A percentile compares a stretch with the other conserved stretches of the same genome.
These are phyloP conservation scores for Gadus macrocephalus DNA, from an alignment of 2,113 vertebrate species.

Conservation along the genomic window DNA sequence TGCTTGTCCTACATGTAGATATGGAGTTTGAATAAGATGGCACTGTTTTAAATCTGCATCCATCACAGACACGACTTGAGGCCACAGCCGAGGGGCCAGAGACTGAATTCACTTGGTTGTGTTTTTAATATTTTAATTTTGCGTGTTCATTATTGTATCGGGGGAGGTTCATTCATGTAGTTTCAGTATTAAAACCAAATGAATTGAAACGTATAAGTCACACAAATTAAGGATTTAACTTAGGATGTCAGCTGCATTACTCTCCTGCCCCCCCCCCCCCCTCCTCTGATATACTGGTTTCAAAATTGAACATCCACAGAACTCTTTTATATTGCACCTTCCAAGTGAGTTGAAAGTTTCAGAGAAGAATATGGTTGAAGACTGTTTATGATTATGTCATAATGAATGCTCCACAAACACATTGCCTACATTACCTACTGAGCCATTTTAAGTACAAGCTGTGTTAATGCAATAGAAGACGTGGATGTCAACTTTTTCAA, in stretches of 20 bases:
- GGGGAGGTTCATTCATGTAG: slow-evolving; percentile 37
- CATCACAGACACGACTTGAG: neutral
- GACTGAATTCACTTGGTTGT: slow-evolving; percentile 6
- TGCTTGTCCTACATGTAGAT: slow-evolving; percentile 26
- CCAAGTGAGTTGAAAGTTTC: neutral
- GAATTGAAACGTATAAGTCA: slow-evolving; percentile 14
- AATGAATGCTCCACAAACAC: too few species aligned
- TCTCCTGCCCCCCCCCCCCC: neutral
- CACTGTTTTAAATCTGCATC: slow-evolving; percentile 16
- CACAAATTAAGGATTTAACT: neutral
- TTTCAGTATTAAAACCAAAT: slow-evolving; percentile 48
- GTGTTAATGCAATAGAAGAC: neutral
- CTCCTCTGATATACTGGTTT: neutral
- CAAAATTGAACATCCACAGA: neutral
- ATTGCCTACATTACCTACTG: too few species aligned
- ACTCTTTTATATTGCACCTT: neutral
- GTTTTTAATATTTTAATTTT: neutral
- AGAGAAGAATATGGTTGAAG: neutral
- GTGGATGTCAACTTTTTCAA: neutral
- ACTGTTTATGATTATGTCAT: too few species aligned
- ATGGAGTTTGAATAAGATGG: slow-evolving; percentile 5
- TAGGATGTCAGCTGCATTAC: neutral
- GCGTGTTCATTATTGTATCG: slow-evolving; percentile 19
- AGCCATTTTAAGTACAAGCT: too few species aligned
- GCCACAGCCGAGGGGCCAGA: slow-evolving; percentile 13